phyloP scores from a whole-genome alignment of 2,888 invertebrate genomes.

The Pachliopta kotzebuea region DNA sequence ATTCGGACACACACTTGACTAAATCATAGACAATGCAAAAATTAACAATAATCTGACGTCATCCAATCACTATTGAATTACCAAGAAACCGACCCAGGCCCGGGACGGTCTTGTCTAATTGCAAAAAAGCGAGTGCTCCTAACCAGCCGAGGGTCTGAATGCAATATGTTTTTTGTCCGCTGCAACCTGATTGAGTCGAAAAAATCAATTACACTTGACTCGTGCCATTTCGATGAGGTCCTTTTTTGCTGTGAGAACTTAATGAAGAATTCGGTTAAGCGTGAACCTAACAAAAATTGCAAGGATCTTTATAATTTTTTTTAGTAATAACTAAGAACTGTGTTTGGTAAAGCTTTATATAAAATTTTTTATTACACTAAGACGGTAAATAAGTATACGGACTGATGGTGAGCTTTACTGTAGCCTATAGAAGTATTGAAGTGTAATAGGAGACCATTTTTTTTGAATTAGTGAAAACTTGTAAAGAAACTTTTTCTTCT shows the following conservation, averaged over 20 bases:
- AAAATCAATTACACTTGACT: constrained; percentile 65
- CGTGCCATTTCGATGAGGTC: constrained; percentile 53
- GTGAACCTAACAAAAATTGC: neutral
- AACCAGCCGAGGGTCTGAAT: constrained; percentile 42
- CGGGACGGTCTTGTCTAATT: constrained; percentile 56
- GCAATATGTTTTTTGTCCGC: constrained; percentile 62
- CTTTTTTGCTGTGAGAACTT: constrained; percentile 34
- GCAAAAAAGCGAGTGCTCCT: constrained; percentile 48
- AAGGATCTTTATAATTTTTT: constrained; percentile 3
- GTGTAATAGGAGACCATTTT: too few species aligned
- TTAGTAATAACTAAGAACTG: too few species aligned
- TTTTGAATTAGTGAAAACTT: too few species aligned
- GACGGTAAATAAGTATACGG: too few species aligned
- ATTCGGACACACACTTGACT: too few species aligned
- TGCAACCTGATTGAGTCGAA: constrained; percentile 52
- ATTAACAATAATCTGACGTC: constrained; percentile 62
- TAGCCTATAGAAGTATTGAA: too few species aligned
- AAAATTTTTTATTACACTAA: too few species aligned
- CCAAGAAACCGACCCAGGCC: constrained; percentile 48
- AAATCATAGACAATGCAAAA: too few species aligned
- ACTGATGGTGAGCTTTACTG: too few species aligned
- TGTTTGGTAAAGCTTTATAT: too few species aligned
- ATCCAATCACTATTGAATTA: constrained; percentile 58
- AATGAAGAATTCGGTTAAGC: constrained; percentile 31
- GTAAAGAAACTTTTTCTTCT: too few species aligned